Base-by-base conservation (phyloP, 2,888 invertebrate species). In the Drosophila nigricruria region DNA sequence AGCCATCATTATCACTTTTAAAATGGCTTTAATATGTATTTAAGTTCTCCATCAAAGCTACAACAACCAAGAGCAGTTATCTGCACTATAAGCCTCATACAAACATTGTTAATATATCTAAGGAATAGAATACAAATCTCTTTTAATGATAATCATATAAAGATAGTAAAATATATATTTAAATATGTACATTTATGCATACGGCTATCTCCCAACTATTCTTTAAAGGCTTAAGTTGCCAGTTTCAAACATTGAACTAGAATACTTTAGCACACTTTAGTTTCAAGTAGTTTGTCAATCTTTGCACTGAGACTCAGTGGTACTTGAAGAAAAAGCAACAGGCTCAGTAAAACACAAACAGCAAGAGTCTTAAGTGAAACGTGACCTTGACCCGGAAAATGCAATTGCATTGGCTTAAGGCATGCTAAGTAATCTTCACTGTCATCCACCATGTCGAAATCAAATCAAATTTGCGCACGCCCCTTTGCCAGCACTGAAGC, bases 311-410 rank as follows among this genome's bases (percentile, higher is more conserved):
- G 20, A 16, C 58, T 47, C 47, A 30, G 12, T 18, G 47, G 18
- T 30, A 61, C 70, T 71, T 49, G 14, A 25, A 20, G 0, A 1
- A 43, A 54, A 5, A 66, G 52, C 63, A 76, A 67, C 67, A 65
- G 56, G 52, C 71, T 58, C n/a, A 47, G 63, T 27, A 9, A n/a
- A 56, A 59, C 40, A 40, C 32, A 27, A 34, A 56, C 36, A 50
- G 12, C 3, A 8, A 25, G 18, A 47, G 74, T 56, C 64, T 67
- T 49, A 32, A 70, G 70, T 47, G 62, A 62, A 73, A 64, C 57
- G 47, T 47, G 64, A 56, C 73, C 77, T 38, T 82, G 82, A 77
- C 80, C 77, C 67, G 69, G 63, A 56, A 67, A 68, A 67, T 60
- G 61, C 64, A 77, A 69, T 79, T 61, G 72, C 73, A 79, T 73